A percentile compares a stretch with the other conserved stretches of the same genome.
Evolutionary conservation across 2,797 vertebrate genomes (phyloP).

Genomic region (Galago senegalensis): DNA sequence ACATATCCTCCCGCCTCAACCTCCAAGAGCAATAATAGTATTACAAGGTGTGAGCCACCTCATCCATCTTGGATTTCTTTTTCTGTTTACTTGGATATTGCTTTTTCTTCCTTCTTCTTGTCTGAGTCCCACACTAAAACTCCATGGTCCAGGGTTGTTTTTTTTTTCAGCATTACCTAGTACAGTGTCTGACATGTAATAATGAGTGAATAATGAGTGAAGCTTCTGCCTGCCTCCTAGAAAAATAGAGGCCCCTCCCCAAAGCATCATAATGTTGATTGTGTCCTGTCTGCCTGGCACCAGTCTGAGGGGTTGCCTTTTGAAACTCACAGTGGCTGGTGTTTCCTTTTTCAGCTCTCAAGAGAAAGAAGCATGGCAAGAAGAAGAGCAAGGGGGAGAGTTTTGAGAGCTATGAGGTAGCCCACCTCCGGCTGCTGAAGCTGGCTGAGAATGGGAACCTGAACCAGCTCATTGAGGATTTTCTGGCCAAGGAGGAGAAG

Average conservation of each 20-base stretch:
- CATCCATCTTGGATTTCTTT: not conserved
- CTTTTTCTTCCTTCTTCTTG: not conserved
- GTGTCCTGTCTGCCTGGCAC: not conserved
- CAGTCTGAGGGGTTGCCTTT: not conserved
- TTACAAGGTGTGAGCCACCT: no score
- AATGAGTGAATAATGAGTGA: not conserved
- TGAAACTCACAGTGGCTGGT: not conserved
- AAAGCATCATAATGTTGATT: not conserved
- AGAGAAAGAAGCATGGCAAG: constrained; percentile 63
- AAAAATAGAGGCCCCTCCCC: not conserved
- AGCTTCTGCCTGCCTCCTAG: not conserved
- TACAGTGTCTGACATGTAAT: no score
- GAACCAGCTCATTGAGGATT: constrained; percentile 63
- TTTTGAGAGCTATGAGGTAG: constrained; percentile 83
- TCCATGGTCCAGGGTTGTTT: not conserved
- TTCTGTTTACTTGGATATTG: not conserved
- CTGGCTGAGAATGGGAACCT: constrained; percentile 73
- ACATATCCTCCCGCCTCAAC: no score
- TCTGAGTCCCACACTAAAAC: not conserved
- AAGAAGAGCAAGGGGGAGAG: constrained; percentile 75
- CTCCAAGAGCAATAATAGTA: no score
- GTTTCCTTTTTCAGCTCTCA: constrained; percentile 71
- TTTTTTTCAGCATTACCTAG: not conserved
- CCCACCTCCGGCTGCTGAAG: constrained; percentile 85
- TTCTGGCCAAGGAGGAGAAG: constrained; percentile 84